Evolutionary conservation across 2,888 invertebrate genomes (phyloP), one percentile per base, ranked within the genome.

Genomic region (Ecdyonurus torrentis): DNA sequence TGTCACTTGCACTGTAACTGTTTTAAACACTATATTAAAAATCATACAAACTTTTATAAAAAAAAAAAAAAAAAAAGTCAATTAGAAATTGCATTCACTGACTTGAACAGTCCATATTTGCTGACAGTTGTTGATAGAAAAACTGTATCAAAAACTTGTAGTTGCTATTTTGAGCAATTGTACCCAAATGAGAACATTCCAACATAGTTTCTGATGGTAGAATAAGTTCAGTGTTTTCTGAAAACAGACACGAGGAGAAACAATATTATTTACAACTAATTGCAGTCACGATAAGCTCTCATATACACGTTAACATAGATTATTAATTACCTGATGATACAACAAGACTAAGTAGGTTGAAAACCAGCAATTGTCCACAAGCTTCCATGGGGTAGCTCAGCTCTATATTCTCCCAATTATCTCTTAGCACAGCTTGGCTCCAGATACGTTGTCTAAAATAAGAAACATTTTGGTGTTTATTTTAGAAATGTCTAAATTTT

Each of bases 361-460:
- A 93, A 76, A 94, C 90, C 64, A 87, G 72, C 55, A 87, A 84
- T 67, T 81, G 77, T 68, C 83, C 83, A 67, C 90, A 78, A 69
- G 83, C 82, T 66, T 84, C 83, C 50, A 84, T 71, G 0, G 89
- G 87, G 69, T 83, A 81, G 72, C 85, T 84, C n/a, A 81, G 77
- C 68, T 83, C 79, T 52, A 77, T 77, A 52, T 81, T 78, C 18
- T 74, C 73, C 86, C 86, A 88, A 62, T 78, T 77, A 72, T 92
- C 89, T 69, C 84, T 81, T 15, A 82, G 76, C 63, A 93, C 81
- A 20, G 89, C 84, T 24, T 85, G 82, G 68, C 87, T 85, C 91
- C 94, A 93, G 68, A 93, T 83, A 75, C 78, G 73, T 18, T 74
- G 67, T 64, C 71, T 72, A 37, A 2, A 63, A 62, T 24, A 18